Base-by-base conservation (phyloP, 2,113 vertebrate genomes). In the Dicrurus megarhynchus region DNA sequence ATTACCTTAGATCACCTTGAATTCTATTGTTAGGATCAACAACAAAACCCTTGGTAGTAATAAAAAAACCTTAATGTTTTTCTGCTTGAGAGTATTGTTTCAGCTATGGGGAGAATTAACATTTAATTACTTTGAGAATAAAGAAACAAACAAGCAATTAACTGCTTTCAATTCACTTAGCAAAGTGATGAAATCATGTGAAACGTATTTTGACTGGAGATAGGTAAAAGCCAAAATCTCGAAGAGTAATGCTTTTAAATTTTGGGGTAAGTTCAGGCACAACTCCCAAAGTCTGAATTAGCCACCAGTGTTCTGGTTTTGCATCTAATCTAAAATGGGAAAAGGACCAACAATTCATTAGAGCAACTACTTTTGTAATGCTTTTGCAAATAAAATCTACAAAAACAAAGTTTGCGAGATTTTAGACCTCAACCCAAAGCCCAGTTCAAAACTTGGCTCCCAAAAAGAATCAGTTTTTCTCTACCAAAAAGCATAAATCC, bases 71-170 rank as follows among this genome's bases (percentile, higher is more conserved):
- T 52, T 42, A 8, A 1, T 84, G 88, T 94, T 94, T 94, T 85
- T 74, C 69, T 71, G 32, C 81, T 87, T 92, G 61, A 42, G 65
- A 73, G 57, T 73, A 82, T 79, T 87, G 57, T 92, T 87, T 92
- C 65, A 71, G 37, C 84, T 84, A 87, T 78, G 52, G 81, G 89
- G 69, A 89, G 77, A 94, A 92, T 95, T 95, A 95, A 79, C 70
- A 50, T 89, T 68, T 94, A 95, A 94, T 96, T 95, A 94, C 87
- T 89, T 91, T 69, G 77, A 87, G 89, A 92, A 74, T 92, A 91
- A 89, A 84, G 64, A 91, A 93, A 92, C 56, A 94, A 95, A 95
- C 53, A 95, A 96, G 92, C 84, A 93, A 95, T 79, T 81, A 91
- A 79, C 70, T 80, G 77, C 60, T 41, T 94, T 86, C 77, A 71